A percentile compares a stretch with the other conserved stretches of the same genome.
Evolutionary conservation across 2,113 vertebrate genomes (phyloP).

Genomic region (Ceyx cyanopectus): DNA sequence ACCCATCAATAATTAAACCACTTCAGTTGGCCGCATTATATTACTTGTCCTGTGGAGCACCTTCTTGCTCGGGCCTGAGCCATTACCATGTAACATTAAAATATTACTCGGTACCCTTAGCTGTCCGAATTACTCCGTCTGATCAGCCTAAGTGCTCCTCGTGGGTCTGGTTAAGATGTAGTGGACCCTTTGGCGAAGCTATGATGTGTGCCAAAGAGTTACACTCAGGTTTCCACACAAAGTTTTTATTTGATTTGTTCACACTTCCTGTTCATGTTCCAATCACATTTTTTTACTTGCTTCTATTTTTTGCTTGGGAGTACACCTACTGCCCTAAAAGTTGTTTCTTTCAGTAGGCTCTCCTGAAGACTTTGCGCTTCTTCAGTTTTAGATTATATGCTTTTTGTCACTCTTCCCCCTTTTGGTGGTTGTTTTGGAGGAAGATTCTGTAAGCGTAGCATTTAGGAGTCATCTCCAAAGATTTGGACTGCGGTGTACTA

Average conservation of each 20-base stretch:
- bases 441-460: background rate
- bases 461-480: background rate
- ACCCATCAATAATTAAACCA: background rate
- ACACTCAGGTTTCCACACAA: background rate
- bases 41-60: background rate
- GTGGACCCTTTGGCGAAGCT: background rate
- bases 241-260: background rate
- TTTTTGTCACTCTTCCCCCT: background rate
- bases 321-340: background rate
- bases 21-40: background rate
- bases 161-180: background rate
- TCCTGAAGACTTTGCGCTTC: background rate
- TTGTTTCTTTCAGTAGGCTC: background rate
- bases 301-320: background rate
- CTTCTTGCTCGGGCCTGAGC: background rate
- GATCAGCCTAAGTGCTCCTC: background rate
- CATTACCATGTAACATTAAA: background rate
- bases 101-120: background rate
- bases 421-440: background rate
- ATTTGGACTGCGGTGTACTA: background rate
- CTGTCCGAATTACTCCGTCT: background rate
- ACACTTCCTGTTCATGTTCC: background rate
- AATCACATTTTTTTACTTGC: background rate
- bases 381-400: background rate
- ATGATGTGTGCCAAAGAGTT: background rate